Evolutionary conservation across 2,113 vertebrate genomes (phyloP), one percentile per base, ranked within the genome.

Genomic region (Lota lota): DNA sequence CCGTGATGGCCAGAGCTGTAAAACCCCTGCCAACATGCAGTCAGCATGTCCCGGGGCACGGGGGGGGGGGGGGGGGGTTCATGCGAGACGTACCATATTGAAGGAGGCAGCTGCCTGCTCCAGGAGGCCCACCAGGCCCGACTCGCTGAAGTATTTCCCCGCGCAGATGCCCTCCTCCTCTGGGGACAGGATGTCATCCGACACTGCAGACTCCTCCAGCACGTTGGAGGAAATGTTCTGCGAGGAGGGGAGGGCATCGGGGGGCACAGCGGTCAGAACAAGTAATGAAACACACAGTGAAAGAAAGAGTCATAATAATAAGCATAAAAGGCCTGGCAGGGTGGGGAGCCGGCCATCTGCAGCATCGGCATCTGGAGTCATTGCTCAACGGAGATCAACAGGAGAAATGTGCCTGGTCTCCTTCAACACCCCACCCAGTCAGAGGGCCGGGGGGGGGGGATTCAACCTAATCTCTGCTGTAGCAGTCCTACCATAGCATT

Each of bases 121-220:
- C 75, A 97, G 86, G 71, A 96, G 92, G 24, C 94, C 95, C 69
- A 96, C 94, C 66, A 97, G 83, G 22, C 95, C 95, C 18, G 93
- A 91, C 81, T 96, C 94, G 0, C 94, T 96, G 86, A 97, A 97
- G 83, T 93, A 94, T 68, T 96, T 96, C 72, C 94, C 95, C 0
- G 95, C 91, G 79, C 95, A 97, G 84, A 97, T 95, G 60, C 95
- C 95, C 76, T 97, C 95, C 85, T 96, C 95, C 20, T 96, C 95
- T 0, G 95, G 95, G 0, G 95, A 96, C 70, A 96, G 85, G 71
- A 97, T 91, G 64, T 97, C 95, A 59, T 97, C 95, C 0, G 95
- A 96, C 72, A 96, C 92, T 0, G 95, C 95, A 0, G 95, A 97
- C 81, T 97, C 95, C 76, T 97, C 95, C 76, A 97, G 87, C 20